Evolutionary conservation across 2,797 vertebrate genomes (phyloP).

Genomic region (Anas acuta): DNA sequence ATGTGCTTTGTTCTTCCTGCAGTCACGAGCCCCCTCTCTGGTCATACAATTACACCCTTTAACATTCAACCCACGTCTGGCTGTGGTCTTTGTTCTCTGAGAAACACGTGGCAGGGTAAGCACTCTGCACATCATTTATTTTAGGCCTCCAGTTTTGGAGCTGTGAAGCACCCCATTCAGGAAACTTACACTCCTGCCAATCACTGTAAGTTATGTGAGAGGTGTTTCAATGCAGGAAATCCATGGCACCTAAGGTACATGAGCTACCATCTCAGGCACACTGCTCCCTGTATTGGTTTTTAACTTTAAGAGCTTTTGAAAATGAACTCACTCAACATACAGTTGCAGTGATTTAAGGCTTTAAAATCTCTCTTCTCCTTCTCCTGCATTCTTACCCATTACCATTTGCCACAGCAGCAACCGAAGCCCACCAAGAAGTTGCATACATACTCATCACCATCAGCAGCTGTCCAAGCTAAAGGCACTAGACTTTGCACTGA

Average conservation of each 20-base stretch:
- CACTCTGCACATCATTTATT: too few species aligned
- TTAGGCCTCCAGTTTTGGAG: neutral
- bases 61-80: neutral
- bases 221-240: neutral
- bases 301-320: neutral
- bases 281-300: rapidly evolving
- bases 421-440: neutral
- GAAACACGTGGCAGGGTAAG: neutral
- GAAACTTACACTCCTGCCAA: rapidly evolving
- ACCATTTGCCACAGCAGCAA: neutral
- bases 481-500: neutral
- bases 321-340: neutral
- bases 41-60: neutral
- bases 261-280: neutral
- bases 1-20: neutral
- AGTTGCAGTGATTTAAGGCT: neutral
- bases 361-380: neutral
- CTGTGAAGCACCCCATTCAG: neutral
- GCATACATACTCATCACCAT: neutral
- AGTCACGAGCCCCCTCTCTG: neutral
- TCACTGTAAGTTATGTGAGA: neutral
- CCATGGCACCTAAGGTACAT: neutral
- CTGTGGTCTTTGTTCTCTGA: neutral
- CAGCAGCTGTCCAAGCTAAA: neutral
- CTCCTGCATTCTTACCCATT: neutral